Evolutionary conservation across 2,888 invertebrate genomes (phyloP).

Genomic region (Eulithis prunata): DNA sequence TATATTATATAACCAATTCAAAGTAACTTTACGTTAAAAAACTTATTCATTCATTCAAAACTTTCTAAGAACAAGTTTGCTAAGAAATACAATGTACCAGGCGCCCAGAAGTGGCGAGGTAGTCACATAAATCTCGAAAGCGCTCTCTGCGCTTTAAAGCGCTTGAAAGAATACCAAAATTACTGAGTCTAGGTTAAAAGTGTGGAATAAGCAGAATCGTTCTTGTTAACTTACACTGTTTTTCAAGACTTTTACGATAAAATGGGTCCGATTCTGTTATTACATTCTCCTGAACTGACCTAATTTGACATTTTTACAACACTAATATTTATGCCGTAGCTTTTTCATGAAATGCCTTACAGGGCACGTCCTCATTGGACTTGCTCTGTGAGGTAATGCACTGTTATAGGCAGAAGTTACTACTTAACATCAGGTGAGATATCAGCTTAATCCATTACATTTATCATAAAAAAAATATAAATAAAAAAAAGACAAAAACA

Average conservation of each 20-base stretch:
- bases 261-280: neutral
- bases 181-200: constrained; percentile 19
- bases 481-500: too few relatives aligned
- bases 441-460: too few relatives aligned
- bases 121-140: constrained; percentile 31
- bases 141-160: constrained; percentile 25
- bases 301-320: too few relatives aligned
- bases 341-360: too few relatives aligned
- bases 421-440: too few relatives aligned
- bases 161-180: constrained; percentile 23
- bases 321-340: too few relatives aligned
- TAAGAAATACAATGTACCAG: constrained; percentile 24
- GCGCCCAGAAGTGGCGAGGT: constrained; percentile 22
- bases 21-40: neutral
- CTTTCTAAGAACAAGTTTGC: constrained; percentile 2
- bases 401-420: too few relatives aligned
- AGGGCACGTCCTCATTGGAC: too few relatives aligned
- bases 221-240: constrained; percentile 1
- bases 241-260: neutral
- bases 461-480: too few relatives aligned
- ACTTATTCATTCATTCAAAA: neutral
- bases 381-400: too few relatives aligned
- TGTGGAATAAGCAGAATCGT: constrained; percentile 13
- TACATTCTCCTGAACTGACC: too few relatives aligned
- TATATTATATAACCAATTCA: too few relatives aligned